These are phyloP conservation scores for Orientallactaga bullata DNA, from an alignment of 2,113 vertebrate species.

Conservation along the genomic window DNA sequence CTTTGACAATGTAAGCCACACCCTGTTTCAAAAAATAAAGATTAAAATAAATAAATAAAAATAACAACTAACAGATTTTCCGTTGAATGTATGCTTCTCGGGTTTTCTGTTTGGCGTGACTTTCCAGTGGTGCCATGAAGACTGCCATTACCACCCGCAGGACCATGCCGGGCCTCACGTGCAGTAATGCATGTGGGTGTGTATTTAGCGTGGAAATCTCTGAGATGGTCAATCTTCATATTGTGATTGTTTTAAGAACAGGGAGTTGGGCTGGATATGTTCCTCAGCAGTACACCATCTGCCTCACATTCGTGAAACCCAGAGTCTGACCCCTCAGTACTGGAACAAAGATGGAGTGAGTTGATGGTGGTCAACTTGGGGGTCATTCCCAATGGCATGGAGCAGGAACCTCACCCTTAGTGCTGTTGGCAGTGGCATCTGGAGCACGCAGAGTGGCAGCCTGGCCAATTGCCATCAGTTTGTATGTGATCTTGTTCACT, in stretches of 20 bases:
- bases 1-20: neutral
- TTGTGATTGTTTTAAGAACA: neutral
- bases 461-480: neutral
- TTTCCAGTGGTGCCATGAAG: conserved; percentile 2
- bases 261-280: neutral
- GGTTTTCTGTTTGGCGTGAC: conserved; percentile 24
- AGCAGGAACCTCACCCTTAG: neutral
- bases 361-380: neutral
- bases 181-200: neutral
- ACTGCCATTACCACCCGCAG: neutral
- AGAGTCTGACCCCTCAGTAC: too few relatives aligned
- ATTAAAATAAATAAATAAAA: neutral
- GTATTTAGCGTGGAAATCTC: conserved; percentile 5
- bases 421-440: neutral
- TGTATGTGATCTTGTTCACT: neutral
- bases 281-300: neutral
- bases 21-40: neutral
- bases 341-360: neutral
- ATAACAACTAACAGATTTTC: neutral
- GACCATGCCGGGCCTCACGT: neutral
- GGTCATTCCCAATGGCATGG: neutral
- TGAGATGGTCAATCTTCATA: neutral
- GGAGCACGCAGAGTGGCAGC: neutral
- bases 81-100: neutral
- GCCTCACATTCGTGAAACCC: neutral